Evolutionary conservation across 2,888 invertebrate genomes (phyloP).

Genomic region (Trichogramma evanescens): DNA sequence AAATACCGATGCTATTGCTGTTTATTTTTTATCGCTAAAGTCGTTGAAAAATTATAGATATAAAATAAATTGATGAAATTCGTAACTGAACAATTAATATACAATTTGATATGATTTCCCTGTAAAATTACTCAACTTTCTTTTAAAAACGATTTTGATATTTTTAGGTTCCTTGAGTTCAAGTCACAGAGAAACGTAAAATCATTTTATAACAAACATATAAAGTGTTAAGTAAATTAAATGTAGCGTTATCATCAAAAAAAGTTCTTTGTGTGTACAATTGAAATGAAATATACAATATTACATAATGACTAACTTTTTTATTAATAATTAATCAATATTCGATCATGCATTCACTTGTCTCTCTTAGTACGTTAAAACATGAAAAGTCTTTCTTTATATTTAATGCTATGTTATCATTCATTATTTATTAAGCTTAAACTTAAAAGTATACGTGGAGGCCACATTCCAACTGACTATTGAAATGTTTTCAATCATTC

Average conservation of each 20-base stretch:
- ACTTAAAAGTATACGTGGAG: conserved; percentile 12
- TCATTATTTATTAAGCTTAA: conserved; percentile 16
- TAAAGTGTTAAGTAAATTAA: conserved; percentile 10
- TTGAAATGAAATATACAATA: too few relatives aligned
- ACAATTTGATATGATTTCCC: conserved; percentile 6
- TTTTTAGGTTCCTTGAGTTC: not conserved
- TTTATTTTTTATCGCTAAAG: not conserved
- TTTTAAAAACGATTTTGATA: not conserved
- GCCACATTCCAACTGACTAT: conserved; percentile 13
- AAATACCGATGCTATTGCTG: not conserved
- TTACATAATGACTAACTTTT: conserved; percentile 7
- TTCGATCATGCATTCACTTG: conserved; percentile 7
- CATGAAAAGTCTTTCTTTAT: conserved; percentile 12
- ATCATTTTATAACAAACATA: conserved; percentile 3
- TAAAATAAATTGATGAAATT: not conserved
- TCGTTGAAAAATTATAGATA: conserved; percentile 2
- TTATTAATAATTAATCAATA: not conserved
- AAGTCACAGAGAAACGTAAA: not conserved
- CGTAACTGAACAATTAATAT: not conserved
- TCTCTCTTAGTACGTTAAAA: conserved; percentile 1
- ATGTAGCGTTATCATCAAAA: not conserved
- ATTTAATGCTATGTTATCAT: conserved; percentile 7
- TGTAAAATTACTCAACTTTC: not conserved
- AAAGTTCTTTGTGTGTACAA: too few relatives aligned
- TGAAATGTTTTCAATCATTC: conserved; percentile 7